Evolutionary conservation across 1,140 invertebrate genomes (phyloP).

Genomic region (Lanistes nyassanus): DNA sequence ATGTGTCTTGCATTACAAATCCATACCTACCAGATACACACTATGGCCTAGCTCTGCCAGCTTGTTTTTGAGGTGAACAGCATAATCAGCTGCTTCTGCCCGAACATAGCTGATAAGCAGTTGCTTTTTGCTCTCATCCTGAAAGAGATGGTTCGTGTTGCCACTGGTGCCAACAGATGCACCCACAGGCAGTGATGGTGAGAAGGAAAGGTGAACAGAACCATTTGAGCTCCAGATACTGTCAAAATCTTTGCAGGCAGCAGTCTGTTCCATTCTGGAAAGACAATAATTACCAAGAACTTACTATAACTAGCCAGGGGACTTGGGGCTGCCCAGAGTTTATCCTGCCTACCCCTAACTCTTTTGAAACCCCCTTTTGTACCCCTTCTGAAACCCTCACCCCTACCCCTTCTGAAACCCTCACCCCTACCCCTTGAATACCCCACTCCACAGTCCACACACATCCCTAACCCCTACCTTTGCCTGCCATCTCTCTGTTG

Average conservation of each 20-base stretch:
- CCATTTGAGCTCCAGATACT: constrained; percentile 20
- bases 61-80: constrained; percentile 64
- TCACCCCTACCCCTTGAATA: too few relatives aligned
- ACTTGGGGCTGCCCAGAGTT: too few relatives aligned
- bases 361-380: neutral
- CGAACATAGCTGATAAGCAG: constrained; percentile 69
- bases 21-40: constrained; percentile 66
- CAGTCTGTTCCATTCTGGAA: constrained; percentile 34
- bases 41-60: constrained; percentile 60
- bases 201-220: too few relatives aligned
- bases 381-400: too few relatives aligned
- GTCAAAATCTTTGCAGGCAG: constrained; percentile 51
- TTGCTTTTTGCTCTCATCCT: constrained; percentile 48
- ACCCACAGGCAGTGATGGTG: too few relatives aligned
- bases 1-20: neutral
- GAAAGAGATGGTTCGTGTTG: neutral
- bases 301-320: neutral
- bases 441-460: too few relatives aligned
- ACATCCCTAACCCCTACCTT: too few relatives aligned
- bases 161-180: neutral
- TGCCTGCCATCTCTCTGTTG: too few relatives aligned
- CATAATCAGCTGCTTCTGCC: constrained; percentile 66
- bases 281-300: constrained; percentile 20
- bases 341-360: neutral
- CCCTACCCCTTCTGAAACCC: too few relatives aligned